A percentile compares a stretch with the other conserved stretches of the same genome.
Conservation (phyloP, 2,113 vertebrate genomes). For the Chamaetylas fuelleborni region DNA sequence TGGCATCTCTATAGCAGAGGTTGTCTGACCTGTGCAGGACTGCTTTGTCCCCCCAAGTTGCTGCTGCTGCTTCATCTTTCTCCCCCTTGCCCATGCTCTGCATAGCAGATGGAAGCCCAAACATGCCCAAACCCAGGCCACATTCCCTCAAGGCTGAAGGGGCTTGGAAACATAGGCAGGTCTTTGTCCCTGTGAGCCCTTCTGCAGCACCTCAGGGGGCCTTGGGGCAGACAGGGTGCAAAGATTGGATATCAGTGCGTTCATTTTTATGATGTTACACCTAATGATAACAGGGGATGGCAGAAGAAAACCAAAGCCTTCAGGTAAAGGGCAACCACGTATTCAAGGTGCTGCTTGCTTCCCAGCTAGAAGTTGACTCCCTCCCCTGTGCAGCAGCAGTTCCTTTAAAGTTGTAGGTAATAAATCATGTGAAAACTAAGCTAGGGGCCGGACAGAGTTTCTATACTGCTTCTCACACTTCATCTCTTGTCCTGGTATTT, state of each 20-base stretch:
- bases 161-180: not conserved
- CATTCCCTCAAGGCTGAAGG: not conserved
- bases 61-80: not conserved
- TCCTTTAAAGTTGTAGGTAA: not conserved
- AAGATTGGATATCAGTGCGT: fast-evolving
- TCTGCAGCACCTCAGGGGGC: not conserved
- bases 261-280: not conserved
- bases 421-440: not conserved
- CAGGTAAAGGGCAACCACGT: not conserved
- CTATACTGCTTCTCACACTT: not conserved
- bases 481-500: not conserved
- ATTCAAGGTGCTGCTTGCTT: not conserved
- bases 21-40: not conserved
- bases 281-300: not conserved
- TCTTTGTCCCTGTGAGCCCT: not conserved
- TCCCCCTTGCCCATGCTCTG: not conserved
- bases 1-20: not conserved
- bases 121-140: not conserved
- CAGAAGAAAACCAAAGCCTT: not conserved
- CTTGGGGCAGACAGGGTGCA: not conserved
- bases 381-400: not conserved
- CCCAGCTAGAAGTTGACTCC: not conserved
- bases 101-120: not conserved
- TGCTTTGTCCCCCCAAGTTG: not conserved
- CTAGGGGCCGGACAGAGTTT: not conserved